Base-by-base conservation (phyloP, 2,113 vertebrate species). In the Clinocottus analis region DNA sequence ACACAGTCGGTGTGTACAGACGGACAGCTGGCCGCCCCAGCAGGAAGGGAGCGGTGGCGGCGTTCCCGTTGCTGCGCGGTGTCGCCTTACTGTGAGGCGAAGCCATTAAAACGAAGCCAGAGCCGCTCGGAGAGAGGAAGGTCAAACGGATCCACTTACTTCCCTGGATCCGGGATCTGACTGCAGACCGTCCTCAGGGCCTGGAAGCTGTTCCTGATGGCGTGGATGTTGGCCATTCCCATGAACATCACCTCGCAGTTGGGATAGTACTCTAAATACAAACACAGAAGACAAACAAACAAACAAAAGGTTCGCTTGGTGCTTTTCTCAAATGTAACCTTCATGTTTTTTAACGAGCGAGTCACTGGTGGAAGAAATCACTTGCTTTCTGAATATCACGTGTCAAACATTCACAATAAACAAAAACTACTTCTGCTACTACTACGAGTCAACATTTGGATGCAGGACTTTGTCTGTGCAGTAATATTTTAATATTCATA, bases 201-300 rank as follows among this genome's bases (percentile, higher is more conserved):
- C 90, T 99, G 98, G 94, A 99, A 99, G 73, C 98, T 99, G 91
- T 99, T 99, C 53, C 98, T 94, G 89, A 99, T 99, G 89, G 97
- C 96, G 37, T 99, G 98, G 92, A 99, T 99, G 92, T 99, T 99
- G 80, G 98, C 98, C 98, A 99, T 99, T 77, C 98, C 98, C 98
- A 99, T 99, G 89, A 99, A 99, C 83, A 97, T 96, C 0, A 99
- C 97, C 91, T 99, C 98, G 59, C 98, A 99, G 94, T 99, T 99
- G 0, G 98, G 98, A 82, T 99, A 99, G 93, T 99, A 99, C 89
- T 99, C 98, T 99, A 76, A 23, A 80, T 12, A 89, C 37, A 89
- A 12, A 87, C 25, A 77, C 62, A 82, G n/a, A 83, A 11, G 31
- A 71, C n/a, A n/a, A n/a, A n/a, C n/a, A n/a, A n/a, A n/a, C n/a